Evolutionary conservation across 2,113 vertebrate species (phyloP).

Genomic region (Anhinga rufa): DNA sequence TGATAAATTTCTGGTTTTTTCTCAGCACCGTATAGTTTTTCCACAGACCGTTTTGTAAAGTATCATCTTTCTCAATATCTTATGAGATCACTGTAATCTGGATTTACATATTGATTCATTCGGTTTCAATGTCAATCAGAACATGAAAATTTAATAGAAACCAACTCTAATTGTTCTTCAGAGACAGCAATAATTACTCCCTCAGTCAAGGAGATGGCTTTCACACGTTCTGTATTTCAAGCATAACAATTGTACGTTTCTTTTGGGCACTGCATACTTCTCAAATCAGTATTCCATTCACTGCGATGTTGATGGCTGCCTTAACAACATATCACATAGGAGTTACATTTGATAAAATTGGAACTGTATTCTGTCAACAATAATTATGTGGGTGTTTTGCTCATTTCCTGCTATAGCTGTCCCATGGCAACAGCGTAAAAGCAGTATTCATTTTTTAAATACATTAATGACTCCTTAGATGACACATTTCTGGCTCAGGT

Average conservation of each 20-base stretch:
- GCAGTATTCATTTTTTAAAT: neutral
- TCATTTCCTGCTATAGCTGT: constrained; percentile 34
- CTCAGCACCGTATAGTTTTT: neutral
- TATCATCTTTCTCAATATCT: neutral
- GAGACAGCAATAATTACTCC: constrained; percentile 7
- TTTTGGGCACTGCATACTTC: neutral
- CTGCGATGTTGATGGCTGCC: constrained; percentile 17
- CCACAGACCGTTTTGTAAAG: neutral
- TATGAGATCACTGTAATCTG: neutral
- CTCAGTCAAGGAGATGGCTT: neutral
- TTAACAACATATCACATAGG: neutral
- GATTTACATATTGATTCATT: constrained; percentile 33
- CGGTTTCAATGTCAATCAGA: constrained; percentile 14
- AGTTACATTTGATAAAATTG: constrained; percentile 29
- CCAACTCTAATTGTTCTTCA: constrained; percentile 31
- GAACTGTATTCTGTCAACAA: constrained; percentile 52
- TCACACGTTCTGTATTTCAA: neutral
- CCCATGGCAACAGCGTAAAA: constrained; percentile 16
- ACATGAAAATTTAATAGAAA: constrained; percentile 24
- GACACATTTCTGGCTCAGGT: constrained; percentile 1
- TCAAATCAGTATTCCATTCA: neutral
- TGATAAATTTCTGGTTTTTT: neutral
- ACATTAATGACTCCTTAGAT: neutral
- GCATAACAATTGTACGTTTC: neutral
- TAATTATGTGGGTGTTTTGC: constrained; percentile 48